These are phyloP conservation scores for Pedionomus torquatus DNA, from an alignment of 2,113 vertebrate species.

Conservation along the genomic window DNA sequence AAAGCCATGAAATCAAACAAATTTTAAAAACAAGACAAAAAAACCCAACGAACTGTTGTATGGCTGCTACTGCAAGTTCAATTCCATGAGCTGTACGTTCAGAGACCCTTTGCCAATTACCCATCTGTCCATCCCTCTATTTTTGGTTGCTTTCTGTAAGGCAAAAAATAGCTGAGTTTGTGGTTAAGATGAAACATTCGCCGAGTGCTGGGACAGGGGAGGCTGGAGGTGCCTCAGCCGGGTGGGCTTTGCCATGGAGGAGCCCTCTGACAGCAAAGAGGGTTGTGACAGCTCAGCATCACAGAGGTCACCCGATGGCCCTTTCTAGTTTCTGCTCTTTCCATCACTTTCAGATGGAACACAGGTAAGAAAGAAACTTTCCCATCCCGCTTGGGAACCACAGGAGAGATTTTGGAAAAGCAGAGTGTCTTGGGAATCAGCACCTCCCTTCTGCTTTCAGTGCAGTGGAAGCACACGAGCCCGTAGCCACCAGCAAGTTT, in stretches of 20 bases:
- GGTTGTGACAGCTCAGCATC: not conserved
- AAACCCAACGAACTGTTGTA: not conserved
- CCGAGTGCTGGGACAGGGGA: not conserved
- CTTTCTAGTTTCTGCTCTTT: not conserved
- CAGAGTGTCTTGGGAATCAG: not conserved
- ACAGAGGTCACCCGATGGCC: not conserved
- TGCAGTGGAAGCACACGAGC: not conserved
- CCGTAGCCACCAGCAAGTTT: not conserved
- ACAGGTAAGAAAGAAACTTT: not conserved
- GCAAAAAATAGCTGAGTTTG: constrained; percentile 37
- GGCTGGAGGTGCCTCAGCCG: not conserved
- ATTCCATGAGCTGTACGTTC: not conserved
- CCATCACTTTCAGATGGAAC: not conserved
- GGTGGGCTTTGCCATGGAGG: rapidly evolving
- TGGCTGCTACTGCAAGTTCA: constrained; percentile 38
- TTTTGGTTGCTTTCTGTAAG: constrained; percentile 53
- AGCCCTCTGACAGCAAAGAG: not conserved
- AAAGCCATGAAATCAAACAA: constrained; percentile 54
- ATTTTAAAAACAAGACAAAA: constrained; percentile 20
- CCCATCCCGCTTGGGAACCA: not conserved
- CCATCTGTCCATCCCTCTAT: not conserved
- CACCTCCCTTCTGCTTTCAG: not conserved
- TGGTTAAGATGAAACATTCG: not conserved
- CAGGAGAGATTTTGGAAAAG: not conserved
- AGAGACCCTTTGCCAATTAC: not conserved